Base-by-base conservation (phyloP, 2,888 invertebrate species). In the Synanthedon myopaeformis region DNA sequence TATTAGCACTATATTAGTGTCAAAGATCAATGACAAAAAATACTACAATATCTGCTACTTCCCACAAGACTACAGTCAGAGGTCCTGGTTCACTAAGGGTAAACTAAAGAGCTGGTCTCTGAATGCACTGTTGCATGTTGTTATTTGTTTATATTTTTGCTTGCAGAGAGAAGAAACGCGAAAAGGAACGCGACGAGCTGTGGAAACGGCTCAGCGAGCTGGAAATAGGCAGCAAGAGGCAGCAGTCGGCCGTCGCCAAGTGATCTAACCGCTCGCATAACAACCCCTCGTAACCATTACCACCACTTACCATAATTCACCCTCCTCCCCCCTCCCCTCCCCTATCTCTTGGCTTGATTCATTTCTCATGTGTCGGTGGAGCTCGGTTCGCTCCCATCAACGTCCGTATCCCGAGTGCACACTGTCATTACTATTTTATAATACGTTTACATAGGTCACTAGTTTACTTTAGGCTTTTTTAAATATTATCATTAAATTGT, bases 171-270 rank as follows among this genome's bases (percentile, higher is more conserved):
- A 98, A 90, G 94, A 96, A 90, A 94, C 96, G 90, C 90, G 96
- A 87, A 96, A 98, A 91, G 92, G 98, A 90, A 96, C 99, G 90
- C 90, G 97, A 83, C 82, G 99, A 99, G 87, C 89, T 99, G 82
- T 99, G 99, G 99, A 96, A 96, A 89, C 94, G 92, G 88, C 90
- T 97, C 84, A 93, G 93, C 74, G 96, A 96, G 89, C 90, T 97
- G 89, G 96, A 96, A 91, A 89, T 95, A 78, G 90, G 89, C 85
- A 89, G 89, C 81, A 88, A 83, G 82, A 89, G 89, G 72, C 84
- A 80, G 72, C 64, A 61, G 66, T 68, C 71, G 57, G 69, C 63
- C 61, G 64, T 62, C 62, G 69, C 90, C 92, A 80, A 83, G 78
- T 82, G 82, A 82, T 79, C 92, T 92, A 17, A 6, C 82, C 89